Conservation (phyloP, 92 coral and sea anemone species). For the Micromussa lordhowensis region DNA sequence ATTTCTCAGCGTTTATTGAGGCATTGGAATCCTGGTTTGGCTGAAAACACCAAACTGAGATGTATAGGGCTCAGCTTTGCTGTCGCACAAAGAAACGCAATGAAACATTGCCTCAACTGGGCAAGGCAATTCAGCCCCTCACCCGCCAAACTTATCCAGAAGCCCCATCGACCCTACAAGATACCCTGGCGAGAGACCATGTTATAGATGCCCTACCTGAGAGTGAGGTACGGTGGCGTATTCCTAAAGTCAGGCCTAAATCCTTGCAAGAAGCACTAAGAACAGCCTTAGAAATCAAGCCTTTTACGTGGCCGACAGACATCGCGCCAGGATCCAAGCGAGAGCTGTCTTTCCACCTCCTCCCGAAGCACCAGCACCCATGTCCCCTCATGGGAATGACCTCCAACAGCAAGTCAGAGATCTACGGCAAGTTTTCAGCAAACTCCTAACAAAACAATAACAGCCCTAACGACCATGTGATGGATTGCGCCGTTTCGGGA, state of each 20-base stretch:
- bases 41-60: constrained; percentile 42
- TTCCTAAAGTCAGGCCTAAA: constrained; percentile 39
- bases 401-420: too few relatives aligned
- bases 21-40: constrained; percentile 43
- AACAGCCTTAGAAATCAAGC: constrained; percentile 24
- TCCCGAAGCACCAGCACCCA: neutral
- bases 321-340: constrained; percentile 21
- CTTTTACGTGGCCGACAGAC: constrained; percentile 22
- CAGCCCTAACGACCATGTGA: too few relatives aligned
- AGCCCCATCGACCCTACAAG: constrained; percentile 19
- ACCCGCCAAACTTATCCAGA: constrained; percentile 32
- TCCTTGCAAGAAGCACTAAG: constrained; percentile 22
- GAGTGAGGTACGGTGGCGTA: constrained; percentile 35
- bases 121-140: constrained; percentile 29
- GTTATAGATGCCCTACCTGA: constrained; percentile 23
- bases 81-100: constrained; percentile 19
- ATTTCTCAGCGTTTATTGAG: neutral
- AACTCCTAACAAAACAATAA: too few relatives aligned
- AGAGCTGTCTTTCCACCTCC: constrained; percentile 26
- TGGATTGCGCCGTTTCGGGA: too few relatives aligned
- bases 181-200: constrained; percentile 36
- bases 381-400: too few relatives aligned
- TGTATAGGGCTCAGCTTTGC: constrained; percentile 41
- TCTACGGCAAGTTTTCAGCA: too few relatives aligned
- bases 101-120: constrained; percentile 38